These are phyloP conservation scores for Siniperca obscura DNA, from an alignment of 2,797 vertebrate species.

Conservation along the genomic window DNA sequence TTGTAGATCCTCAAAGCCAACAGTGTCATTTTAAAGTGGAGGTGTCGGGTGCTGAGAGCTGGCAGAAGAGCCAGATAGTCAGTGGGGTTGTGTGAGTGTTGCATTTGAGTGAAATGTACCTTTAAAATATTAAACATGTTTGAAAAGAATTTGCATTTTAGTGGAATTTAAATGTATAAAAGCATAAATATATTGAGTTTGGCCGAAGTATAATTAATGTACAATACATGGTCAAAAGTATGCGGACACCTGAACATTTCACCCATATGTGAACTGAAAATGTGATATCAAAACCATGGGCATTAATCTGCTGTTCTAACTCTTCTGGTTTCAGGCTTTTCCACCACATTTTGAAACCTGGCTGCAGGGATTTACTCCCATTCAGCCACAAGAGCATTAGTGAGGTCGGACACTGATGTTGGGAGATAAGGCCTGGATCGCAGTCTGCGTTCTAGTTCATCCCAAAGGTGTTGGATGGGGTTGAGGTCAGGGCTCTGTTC, in stretches of 20 bases:
- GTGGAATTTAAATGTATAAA: neutral
- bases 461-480: neutral
- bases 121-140: conserved; percentile 6
- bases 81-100: neutral
- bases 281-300: too few relatives aligned
- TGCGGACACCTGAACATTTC: neutral
- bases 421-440: neutral
- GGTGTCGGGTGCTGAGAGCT: neutral
- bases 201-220: neutral
- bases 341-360: too few relatives aligned
- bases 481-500: neutral
- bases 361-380: neutral
- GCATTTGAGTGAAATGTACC: neutral
- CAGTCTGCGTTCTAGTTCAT: neutral
- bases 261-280: neutral
- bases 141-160: neutral
- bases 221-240: conserved; percentile 15
- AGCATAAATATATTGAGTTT: neutral
- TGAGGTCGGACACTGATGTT: neutral
- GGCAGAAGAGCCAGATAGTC: neutral
- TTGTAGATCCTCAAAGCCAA: conserved; percentile 17
- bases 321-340: neutral
- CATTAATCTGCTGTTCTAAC: neutral
- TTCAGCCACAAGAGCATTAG: neutral
- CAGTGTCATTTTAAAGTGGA: neutral